phyloP scores from a whole-genome alignment of 2,797 vertebrate species.

The Syndactyla subalaris region DNA sequence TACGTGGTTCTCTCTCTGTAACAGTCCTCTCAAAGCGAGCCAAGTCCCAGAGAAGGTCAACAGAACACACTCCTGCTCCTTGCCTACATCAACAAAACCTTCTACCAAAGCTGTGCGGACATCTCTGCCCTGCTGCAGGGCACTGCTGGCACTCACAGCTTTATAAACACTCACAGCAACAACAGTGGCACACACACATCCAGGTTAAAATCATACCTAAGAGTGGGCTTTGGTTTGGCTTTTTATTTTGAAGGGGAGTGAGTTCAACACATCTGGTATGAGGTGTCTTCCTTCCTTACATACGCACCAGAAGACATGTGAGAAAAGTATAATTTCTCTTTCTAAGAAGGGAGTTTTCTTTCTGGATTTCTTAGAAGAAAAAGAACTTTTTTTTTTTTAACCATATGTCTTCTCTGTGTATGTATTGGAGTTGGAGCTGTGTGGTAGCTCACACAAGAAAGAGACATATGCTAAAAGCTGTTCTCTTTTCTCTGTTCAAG shows the following conservation, averaged over 20 bases:
- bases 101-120: not conserved
- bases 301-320: not conserved
- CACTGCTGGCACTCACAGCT: not conserved
- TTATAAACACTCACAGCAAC: not conserved
- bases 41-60: not conserved
- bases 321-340: not conserved
- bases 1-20: not conserved
- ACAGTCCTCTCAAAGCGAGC: not conserved
- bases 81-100: not conserved
- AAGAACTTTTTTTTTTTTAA: not conserved
- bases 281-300: not conserved
- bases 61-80: not conserved
- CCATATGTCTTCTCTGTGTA: conserved; percentile 39
- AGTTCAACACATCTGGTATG: not conserved
- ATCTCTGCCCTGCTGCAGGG: not conserved
- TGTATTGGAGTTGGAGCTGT: not conserved
- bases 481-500: conserved; percentile 48
- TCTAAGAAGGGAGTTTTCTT: not conserved
- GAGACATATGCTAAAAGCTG: conserved; percentile 57
- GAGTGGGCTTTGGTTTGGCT: not conserved
- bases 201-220: not conserved
- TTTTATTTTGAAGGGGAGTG: not conserved
- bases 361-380: not conserved
- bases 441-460: conserved; percentile 36
- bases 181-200: not conserved